These are phyloP conservation scores for Podarcis lilfordi DNA, from an alignment of 2,797 vertebrate genomes.

Conservation along the genomic window DNA sequence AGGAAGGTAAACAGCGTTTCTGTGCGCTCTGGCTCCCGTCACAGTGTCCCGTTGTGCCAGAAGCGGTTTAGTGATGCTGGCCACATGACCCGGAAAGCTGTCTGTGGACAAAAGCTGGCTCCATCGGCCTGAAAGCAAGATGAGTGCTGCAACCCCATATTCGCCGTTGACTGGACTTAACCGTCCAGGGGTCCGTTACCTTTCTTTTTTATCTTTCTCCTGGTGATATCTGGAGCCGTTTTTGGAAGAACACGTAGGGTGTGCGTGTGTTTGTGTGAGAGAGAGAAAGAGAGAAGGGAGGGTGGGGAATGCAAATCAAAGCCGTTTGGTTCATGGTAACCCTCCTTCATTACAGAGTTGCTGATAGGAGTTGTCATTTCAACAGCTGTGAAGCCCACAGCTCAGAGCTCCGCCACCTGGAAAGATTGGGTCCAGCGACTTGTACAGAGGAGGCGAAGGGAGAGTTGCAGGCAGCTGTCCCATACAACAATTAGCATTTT, in stretches of 20 bases:
- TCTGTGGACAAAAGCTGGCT: too few relatives aligned
- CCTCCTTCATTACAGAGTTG: conserved; percentile 68
- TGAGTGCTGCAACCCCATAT: too few relatives aligned
- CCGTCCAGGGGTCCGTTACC: too few relatives aligned
- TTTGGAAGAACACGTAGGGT: neutral
- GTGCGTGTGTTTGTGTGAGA: neutral
- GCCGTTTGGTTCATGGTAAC: conserved; percentile 58
- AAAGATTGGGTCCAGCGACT: conserved; percentile 35
- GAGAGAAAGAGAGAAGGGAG: neutral
- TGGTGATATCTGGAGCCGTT: neutral
- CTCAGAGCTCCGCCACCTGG: conserved; percentile 69
- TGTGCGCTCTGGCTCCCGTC: too few relatives aligned
- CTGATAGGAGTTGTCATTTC: conserved; percentile 74
- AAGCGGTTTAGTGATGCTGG: too few relatives aligned
- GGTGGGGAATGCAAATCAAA: conserved; percentile 35
- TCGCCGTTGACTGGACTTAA: too few relatives aligned
- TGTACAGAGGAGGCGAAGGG: neutral
- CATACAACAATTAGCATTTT: conserved; percentile 20
- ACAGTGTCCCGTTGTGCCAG: too few relatives aligned
- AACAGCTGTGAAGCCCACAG: conserved; percentile 53
- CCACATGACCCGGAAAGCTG: too few relatives aligned
- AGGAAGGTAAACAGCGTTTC: too few relatives aligned
- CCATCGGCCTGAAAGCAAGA: too few relatives aligned
- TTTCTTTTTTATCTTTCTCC: neutral
- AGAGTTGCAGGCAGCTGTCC: conserved; percentile 15